These are phyloP conservation scores for Boulengeromyrus knoepffleri DNA, from an alignment of 2,113 vertebrate species.

Conservation along the genomic window DNA sequence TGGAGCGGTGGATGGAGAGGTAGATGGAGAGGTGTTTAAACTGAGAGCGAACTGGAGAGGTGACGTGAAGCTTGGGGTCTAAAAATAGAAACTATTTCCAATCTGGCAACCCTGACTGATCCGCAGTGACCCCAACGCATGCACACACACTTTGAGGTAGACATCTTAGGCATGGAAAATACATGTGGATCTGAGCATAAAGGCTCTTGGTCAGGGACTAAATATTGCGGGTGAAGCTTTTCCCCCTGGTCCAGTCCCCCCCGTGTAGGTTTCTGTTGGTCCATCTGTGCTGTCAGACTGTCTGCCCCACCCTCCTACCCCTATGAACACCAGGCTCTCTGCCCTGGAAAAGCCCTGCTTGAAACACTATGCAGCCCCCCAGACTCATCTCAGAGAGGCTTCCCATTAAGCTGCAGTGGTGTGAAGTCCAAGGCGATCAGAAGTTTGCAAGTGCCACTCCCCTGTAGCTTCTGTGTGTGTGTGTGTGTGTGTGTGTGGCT, in stretches of 20 bases:
- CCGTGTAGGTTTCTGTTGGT: neutral
- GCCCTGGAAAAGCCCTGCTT: neutral
- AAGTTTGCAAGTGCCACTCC: neutral
- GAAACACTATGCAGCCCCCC: neutral
- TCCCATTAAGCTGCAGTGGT: neutral
- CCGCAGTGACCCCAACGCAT: neutral
- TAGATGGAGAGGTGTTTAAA: neutral
- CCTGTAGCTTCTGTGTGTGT: neutral
- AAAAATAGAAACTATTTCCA: slow-evolving; percentile 33
- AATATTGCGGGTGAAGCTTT: neutral
- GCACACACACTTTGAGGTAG: neutral
- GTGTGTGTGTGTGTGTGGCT: neutral
- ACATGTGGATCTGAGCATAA: neutral
- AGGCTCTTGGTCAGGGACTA: neutral
- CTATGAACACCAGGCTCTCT: slow-evolving; percentile 21
- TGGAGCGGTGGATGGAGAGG: neutral
- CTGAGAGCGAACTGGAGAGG: neutral
- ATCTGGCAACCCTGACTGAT: neutral
- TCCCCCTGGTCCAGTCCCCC: neutral
- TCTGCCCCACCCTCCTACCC: neutral
- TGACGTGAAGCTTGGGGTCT: slow-evolving; percentile 27
- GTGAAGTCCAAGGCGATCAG: neutral
- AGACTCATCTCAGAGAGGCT: neutral
- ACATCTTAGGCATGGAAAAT: neutral
- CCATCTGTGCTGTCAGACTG: slow-evolving; percentile 1